Evolutionary conservation across 2,888 invertebrate genomes (phyloP).

Genomic region (Leptinotarsa haldemani): DNA sequence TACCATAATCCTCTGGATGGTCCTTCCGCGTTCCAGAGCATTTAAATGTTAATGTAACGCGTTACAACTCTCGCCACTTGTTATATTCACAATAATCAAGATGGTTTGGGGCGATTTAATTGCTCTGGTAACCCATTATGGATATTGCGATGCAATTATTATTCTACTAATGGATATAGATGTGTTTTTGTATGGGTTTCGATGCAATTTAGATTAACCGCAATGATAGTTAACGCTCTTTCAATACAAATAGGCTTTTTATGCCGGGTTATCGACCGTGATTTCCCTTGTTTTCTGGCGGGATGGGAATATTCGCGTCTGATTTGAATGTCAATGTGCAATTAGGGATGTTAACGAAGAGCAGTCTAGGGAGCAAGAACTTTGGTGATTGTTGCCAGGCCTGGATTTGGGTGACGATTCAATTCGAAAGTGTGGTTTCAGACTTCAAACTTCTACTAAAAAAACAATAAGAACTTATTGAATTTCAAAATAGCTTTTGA

Average conservation of each 20-base stretch:
- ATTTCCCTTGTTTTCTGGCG: constrained; percentile 11
- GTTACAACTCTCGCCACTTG: constrained; percentile 51
- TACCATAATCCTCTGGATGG: constrained; percentile 55
- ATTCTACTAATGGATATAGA: constrained; percentile 49
- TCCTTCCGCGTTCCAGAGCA: constrained; percentile 44
- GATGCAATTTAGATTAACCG: constrained; percentile 43
- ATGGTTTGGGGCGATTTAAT: constrained; percentile 57
- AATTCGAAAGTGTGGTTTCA: too few relatives aligned
- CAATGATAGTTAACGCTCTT: constrained; percentile 33
- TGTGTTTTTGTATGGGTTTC: constrained; percentile 40
- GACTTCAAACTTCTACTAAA: too few relatives aligned
- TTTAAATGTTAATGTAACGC: constrained; percentile 58
- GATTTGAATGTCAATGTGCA: constrained; percentile 17
- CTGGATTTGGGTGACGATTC: neutral
- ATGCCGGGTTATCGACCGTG: constrained; percentile 15
- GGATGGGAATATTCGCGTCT: constrained; percentile 15
- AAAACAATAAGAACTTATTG: too few relatives aligned
- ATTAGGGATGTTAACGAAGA: constrained; percentile 13
- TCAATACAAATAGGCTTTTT: constrained; percentile 28
- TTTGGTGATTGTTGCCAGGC: neutral
- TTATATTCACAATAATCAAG: constrained; percentile 59
- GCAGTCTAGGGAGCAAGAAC: constrained; percentile 1
- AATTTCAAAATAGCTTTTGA: too few relatives aligned
- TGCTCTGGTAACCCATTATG: constrained; percentile 52
- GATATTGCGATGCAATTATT: constrained; percentile 51